Conservation (phyloP, 2,888 invertebrate species). For the Augiades crinisus region DNA sequence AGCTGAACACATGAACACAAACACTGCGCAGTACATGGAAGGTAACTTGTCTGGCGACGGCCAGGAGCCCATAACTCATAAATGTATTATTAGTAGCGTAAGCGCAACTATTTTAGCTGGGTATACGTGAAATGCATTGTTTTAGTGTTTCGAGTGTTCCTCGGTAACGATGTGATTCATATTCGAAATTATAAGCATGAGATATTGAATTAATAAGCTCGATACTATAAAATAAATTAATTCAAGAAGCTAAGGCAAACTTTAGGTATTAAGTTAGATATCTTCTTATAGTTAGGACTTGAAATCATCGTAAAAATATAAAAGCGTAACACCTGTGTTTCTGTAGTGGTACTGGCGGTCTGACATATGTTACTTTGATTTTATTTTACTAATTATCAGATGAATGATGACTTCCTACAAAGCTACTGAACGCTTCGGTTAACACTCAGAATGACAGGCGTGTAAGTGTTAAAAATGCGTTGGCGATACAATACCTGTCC, state of each 20-base stretch:
- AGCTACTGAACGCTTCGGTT: slow-evolving; percentile 31
- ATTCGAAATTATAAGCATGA: slow-evolving; percentile 37
- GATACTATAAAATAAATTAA: slow-evolving; percentile 25
- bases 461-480: slow-evolving; percentile 81
- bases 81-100: slow-evolving; percentile 62
- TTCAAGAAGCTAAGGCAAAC: neutral
- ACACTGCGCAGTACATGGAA: slow-evolving; percentile 29
- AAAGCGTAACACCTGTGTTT: slow-evolving; percentile 60
- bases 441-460: slow-evolving; percentile 54
- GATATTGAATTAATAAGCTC: slow-evolving; percentile 39
- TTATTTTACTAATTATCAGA: neutral
- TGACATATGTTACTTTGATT: neutral
- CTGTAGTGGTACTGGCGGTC: slow-evolving; percentile 40
- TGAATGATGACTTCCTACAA: neutral
- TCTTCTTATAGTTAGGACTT: slow-evolving; percentile 34
- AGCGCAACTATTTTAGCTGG: slow-evolving; percentile 55
- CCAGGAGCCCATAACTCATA: slow-evolving; percentile 34
- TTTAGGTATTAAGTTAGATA: slow-evolving; percentile 16
- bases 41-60: slow-evolving; percentile 33
- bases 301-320: slow-evolving; percentile 37
- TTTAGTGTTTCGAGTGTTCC: slow-evolving; percentile 41
- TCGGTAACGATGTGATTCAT: slow-evolving; percentile 19
- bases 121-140: slow-evolving; percentile 51
- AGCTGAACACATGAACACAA: slow-evolving; percentile 35
- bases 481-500: slow-evolving; percentile 83